Base-by-base conservation (phyloP, 2,113 vertebrate species). In the Pollimyrus isidori region DNA sequence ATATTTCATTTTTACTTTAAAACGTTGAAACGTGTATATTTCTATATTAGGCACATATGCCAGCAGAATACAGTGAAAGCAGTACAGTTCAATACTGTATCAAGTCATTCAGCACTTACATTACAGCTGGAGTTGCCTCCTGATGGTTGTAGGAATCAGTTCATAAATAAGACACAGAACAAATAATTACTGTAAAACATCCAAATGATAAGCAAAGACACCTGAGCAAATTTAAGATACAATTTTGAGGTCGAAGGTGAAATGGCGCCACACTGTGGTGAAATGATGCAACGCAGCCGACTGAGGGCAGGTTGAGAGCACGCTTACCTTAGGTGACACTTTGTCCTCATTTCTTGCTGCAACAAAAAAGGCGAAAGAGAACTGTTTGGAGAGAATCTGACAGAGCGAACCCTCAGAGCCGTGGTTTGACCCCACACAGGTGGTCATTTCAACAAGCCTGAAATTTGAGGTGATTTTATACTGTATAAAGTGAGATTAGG, bases 241-340 rank as follows among this genome's bases (percentile, higher is more conserved):
- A 85, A 48, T 48, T 86, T 86, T 26, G n/a, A 26, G 46, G 49
- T 53, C 10, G 50, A n/a, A 76, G 56, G 83, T 80, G 84, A 83
- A 90, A 52, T 73, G 80, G 88, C 80, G 42, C 88, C 88, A 23
- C 80, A 26, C 23, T 84, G 88, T 48, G 88, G 88, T 48, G 39
- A 62, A 19, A 65, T 65, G n/a, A 30, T 65, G n/a, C 62, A 4
- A 26, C 10, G n/a, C n/a, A 1, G n/a, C 23, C 58, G 3, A 7
- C 7, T n/a, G n/a, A n/a, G 58, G 7, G 58, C 62, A 26, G n/a
- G 62, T 3, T 65, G 62, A 65, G 62, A 65, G 62, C n/a, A 3
- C 1, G 10, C n/a, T 65, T 26, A 65, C 62, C n/a, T 11, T 65
- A 65, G 10, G 62, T 26, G 62, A n/a, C 62, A 65, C n/a, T 26